A percentile compares a stretch with the other conserved stretches of the same genome.
phyloP scores from a whole-genome alignment of 2,888 invertebrate species.

The Salpingus planirostris region DNA sequence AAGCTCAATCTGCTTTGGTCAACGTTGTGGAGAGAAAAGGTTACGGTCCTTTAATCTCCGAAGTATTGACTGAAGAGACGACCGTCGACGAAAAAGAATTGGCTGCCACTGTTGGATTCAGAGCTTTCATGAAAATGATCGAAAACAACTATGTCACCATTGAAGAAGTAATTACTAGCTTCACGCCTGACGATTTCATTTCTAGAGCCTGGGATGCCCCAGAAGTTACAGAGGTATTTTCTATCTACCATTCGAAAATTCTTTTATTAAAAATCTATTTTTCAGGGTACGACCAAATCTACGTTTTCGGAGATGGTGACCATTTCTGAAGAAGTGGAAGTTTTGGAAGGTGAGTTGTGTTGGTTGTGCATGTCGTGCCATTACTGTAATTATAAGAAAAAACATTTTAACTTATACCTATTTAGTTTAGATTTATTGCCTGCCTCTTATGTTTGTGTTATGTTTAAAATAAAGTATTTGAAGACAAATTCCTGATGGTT shows the following conservation, averaged over 20 bases:
- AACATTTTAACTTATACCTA: slow-evolving; percentile 17
- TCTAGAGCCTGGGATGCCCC: slow-evolving; percentile 72
- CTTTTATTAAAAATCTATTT: not conserved
- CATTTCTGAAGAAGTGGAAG: slow-evolving; percentile 42
- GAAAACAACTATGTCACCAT: slow-evolving; percentile 71
- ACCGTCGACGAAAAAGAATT: slow-evolving; percentile 66
- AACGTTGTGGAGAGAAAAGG: slow-evolving; percentile 78
- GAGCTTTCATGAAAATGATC: slow-evolving; percentile 79
- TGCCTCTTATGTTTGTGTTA: slow-evolving; percentile 14
- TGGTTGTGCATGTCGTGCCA: slow-evolving; percentile 7
- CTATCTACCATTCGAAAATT: slow-evolving; percentile 11
- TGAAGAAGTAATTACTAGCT: slow-evolving; percentile 75
- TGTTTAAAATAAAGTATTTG: slow-evolving; percentile 11
- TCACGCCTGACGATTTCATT: slow-evolving; percentile 76
- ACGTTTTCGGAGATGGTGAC: slow-evolving; percentile 40
- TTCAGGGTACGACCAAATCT: slow-evolving; percentile 10
- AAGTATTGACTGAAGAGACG: slow-evolving; percentile 73
- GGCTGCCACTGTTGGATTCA: slow-evolving; percentile 74
- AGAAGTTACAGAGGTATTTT: slow-evolving; percentile 54
- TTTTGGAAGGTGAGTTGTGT: slow-evolving; percentile 39
- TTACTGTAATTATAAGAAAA: no score
- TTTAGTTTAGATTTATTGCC: slow-evolving; percentile 15
- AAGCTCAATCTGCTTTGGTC: slow-evolving; percentile 77
- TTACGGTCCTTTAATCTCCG: slow-evolving; percentile 69
- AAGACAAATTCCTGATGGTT: slow-evolving; percentile 11